Percentiles rank a stretch among this genome's conserved stretches.
Conservation (phyloP, 2,113 vertebrate genomes). For the Pluvianellus socialis region DNA sequence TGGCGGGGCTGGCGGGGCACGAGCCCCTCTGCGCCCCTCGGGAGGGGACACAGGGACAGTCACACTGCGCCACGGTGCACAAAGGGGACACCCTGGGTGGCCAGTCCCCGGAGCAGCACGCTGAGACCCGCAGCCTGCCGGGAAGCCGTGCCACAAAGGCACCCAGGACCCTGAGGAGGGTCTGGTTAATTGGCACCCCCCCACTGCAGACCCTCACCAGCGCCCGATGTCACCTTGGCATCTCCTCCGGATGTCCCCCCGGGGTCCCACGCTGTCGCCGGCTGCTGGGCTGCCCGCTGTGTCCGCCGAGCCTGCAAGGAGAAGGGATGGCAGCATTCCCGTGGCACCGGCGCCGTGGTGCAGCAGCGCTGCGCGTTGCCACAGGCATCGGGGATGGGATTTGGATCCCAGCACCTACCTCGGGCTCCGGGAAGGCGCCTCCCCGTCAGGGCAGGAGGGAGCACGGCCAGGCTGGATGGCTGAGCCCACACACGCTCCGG, state of each 20-base stretch:
- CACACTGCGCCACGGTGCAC: rapidly evolving
- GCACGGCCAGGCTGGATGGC: background rate
- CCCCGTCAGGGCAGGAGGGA: background rate
- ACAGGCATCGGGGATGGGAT: background rate
- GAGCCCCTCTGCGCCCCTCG: rapidly evolving
- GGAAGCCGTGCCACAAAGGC: background rate
- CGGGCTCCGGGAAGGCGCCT: rapidly evolving
- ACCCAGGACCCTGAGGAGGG: background rate
- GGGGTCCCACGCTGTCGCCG: background rate
- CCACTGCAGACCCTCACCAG: background rate
- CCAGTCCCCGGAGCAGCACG: background rate
- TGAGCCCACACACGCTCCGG: background rate
- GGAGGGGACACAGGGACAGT: background rate
- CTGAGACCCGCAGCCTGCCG: rapidly evolving
- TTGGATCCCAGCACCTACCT: background rate
- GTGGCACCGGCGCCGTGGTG: rapidly evolving
- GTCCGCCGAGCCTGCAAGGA: background rate
- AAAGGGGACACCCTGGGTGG: rapidly evolving
- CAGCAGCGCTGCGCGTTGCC: background rate
- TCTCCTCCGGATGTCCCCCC: rapidly evolving
- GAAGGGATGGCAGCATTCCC: background rate
- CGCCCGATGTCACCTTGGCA: background rate
- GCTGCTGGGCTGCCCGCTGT: background rate
- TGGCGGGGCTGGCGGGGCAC: background rate
- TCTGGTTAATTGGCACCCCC: background rate